Evolutionary conservation across 2,797 vertebrate genomes (phyloP).

Genomic region (Propithecus perrieri): DNA sequence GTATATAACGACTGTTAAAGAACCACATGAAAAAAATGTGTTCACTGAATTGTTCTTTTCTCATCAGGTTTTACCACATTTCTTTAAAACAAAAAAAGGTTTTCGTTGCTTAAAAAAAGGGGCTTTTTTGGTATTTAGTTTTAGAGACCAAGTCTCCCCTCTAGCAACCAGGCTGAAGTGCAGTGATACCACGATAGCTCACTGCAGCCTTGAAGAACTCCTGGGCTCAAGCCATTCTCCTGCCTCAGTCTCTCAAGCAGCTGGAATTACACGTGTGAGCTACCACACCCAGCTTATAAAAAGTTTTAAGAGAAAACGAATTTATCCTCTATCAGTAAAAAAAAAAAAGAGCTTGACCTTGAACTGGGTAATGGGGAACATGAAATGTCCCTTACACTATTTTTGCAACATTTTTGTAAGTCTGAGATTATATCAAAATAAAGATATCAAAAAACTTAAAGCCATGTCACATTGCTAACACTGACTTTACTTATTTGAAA

Average conservation of each 20-base stretch:
- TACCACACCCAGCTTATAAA: too few relatives aligned
- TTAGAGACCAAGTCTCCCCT: too few relatives aligned
- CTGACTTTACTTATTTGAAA: not conserved
- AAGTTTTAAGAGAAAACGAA: not conserved
- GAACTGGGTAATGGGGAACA: not conserved
- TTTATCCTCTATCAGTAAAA: not conserved
- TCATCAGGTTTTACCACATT: not conserved
- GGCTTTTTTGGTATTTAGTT: too few relatives aligned
- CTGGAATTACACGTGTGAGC: too few relatives aligned
- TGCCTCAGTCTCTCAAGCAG: too few relatives aligned
- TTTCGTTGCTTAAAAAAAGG: not conserved
- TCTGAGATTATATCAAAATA: not conserved
- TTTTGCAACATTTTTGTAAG: conserved; percentile 8
- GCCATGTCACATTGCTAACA: not conserved
- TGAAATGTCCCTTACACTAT: not conserved
- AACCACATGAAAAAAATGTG: not conserved
- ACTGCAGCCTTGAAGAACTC: too few relatives aligned
- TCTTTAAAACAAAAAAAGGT: not conserved
- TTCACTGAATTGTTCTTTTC: not conserved
- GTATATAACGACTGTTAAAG: not conserved
- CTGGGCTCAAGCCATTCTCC: too few relatives aligned
- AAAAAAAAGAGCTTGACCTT: not conserved
- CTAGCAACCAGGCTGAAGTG: too few relatives aligned
- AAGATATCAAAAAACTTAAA: not conserved
- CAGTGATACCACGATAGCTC: too few relatives aligned